Base-by-base conservation (phyloP, 2,797 vertebrate genomes). In the Ispidina lecontei region DNA sequence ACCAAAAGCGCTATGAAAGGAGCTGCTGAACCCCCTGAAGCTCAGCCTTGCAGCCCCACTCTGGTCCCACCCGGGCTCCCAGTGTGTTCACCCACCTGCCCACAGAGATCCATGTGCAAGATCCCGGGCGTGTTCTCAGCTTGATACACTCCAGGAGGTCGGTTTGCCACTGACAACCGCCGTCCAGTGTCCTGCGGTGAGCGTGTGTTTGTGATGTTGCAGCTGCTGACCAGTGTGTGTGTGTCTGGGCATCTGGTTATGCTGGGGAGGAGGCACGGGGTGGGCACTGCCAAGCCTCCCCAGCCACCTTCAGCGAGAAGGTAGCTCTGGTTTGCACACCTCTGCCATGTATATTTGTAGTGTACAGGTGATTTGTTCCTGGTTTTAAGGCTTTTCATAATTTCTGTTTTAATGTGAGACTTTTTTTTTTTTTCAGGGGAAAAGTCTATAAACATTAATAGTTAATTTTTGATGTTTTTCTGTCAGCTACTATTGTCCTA, bases 391-490 rank as follows among this genome's bases (percentile, higher is more conserved):
- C 87, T 95, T 96, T 97, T 97, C 95, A 90, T 86, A 95, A 93
- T 94, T 97, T 95, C 91, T 96, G 94, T 92, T 97, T 97, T 95
- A 91, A 96, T 96, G 91, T 96, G 88, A 97, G 94, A 95, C 94
- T 92, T 94, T 97, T 39, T 39, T 37, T 37, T 39, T 39, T 94
- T 96, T 95, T 55, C 92, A 94, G 90, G 80, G 95, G 94, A 93
- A 96, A 94, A 96, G 96, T 97, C 95, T 97, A 93, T 97, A 97
- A 96, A 97, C 96, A 97, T 96, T 89, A 96, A 97, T 96, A 96
- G 96, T 98, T 98, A 94, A 96, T 97, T 98, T 97, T 97, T 94
- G 95, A 97, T 97, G 96, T 94, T 97, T 94, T 98, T 96, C 96
- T 94, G 96, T 97, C 97, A 88, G 95, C 96, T 96, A 91, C 95